Conservation (phyloP, 2,797 vertebrate genomes). For the Onychomys arenicola region DNA sequence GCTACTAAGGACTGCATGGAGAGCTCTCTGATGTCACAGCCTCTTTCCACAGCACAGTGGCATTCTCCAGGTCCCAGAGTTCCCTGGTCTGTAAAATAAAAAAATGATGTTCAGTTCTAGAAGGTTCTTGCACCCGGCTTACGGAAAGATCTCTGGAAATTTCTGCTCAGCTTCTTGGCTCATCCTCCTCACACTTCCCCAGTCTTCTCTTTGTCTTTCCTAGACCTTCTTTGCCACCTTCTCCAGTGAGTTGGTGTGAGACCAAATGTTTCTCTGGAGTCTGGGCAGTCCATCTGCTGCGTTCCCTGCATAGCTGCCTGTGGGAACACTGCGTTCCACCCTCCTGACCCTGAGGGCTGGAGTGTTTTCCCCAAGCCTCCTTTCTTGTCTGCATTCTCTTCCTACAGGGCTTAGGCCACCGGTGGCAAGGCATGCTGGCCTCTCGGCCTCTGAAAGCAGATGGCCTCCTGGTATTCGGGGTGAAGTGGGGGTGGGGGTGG, state of each 20-base stretch:
- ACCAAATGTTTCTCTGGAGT: slow-evolving; percentile 69
- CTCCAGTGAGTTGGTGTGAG: slow-evolving; percentile 35
- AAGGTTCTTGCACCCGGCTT: slow-evolving; percentile 39
- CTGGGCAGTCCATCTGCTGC: slow-evolving; percentile 67
- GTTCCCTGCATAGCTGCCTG: slow-evolving; percentile 55
- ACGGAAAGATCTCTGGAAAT: slow-evolving; percentile 53
- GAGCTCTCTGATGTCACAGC: background rate
- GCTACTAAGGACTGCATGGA: background rate
- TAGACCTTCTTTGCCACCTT: background rate
- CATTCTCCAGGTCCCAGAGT: background rate
- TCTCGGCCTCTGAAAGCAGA: background rate
- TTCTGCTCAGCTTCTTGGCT: slow-evolving; percentile 52
- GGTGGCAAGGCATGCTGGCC: background rate
- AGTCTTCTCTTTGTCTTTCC: background rate
- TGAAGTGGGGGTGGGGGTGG: background rate
- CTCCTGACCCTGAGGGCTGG: background rate
- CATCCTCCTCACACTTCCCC: background rate
- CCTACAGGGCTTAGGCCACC: background rate
- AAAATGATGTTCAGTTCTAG: background rate
- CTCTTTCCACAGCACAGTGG: background rate
- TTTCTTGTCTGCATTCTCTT: slow-evolving; percentile 8
- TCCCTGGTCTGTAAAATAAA: background rate
- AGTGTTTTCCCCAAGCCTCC: background rate
- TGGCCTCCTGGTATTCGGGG: background rate
- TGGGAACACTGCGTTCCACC: slow-evolving; percentile 42